phyloP scores from a whole-genome alignment of 2,797 vertebrate genomes.

The Gymnothorax javanicus region DNA sequence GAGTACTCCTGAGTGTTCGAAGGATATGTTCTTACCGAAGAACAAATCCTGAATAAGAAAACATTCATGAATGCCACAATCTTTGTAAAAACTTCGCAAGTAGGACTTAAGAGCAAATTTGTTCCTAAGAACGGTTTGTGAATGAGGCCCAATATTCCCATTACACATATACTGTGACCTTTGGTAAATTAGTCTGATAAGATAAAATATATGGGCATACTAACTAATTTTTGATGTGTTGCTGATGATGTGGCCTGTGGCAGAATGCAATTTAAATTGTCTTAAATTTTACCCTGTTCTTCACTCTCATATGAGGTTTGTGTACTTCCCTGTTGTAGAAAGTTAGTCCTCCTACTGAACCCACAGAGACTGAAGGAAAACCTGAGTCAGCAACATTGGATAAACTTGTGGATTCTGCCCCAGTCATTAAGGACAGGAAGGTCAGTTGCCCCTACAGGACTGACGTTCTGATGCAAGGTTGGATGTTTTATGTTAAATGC shows the following conservation, averaged over 20 bases:
- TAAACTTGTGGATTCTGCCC: constrained; percentile 68
- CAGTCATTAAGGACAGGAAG: constrained; percentile 69
- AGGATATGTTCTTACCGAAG: too few relatives aligned
- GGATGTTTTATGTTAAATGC: neutral
- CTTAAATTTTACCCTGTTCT: neutral
- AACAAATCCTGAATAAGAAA: too few relatives aligned
- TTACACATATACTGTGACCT: neutral
- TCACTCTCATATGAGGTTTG: neutral
- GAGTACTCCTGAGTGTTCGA: too few relatives aligned
- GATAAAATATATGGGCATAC: neutral
- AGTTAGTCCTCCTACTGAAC: constrained; percentile 56
- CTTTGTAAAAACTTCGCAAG: too few relatives aligned
- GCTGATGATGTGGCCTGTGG: neutral
- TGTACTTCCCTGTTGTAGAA: constrained; percentile 59
- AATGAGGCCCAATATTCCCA: too few relatives aligned
- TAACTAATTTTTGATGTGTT: too few relatives aligned
- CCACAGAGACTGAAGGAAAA: constrained; percentile 41
- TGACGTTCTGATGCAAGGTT: neutral
- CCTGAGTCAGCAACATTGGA: constrained; percentile 55
- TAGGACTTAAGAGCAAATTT: too few relatives aligned
- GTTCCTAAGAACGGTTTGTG: too few relatives aligned
- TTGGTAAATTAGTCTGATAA: neutral
- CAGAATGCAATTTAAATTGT: neutral
- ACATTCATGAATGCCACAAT: too few relatives aligned
- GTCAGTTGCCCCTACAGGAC: constrained; percentile 19